Conservation (phyloP, 2,113 vertebrate species). For the Ursus arctos region DNA sequence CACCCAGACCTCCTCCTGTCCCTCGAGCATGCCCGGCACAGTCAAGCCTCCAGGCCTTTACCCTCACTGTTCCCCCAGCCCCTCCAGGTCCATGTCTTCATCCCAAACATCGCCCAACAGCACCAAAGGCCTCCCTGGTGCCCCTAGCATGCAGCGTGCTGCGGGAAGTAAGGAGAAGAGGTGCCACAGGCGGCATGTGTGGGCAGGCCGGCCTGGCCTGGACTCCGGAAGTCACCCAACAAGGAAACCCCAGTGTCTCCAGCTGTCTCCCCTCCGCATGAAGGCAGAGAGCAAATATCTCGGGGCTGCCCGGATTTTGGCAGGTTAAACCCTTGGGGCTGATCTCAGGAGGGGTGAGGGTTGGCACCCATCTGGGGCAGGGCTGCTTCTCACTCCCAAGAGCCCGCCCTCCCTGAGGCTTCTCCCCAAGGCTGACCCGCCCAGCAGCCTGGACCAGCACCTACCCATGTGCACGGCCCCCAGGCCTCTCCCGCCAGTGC, state of each 20-base stretch:
- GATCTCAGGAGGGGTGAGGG: neutral
- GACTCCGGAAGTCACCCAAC: neutral
- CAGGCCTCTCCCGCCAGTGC: neutral
- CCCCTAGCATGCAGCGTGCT: fast-evolving
- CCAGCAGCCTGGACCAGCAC: neutral
- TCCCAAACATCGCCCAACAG: neutral
- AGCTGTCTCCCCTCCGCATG: neutral
- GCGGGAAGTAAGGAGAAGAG: neutral
- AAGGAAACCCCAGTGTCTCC: neutral
- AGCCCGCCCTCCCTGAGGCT: neutral
- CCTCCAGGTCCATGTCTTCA: neutral
- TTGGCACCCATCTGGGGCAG: neutral
- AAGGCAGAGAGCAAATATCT: neutral
- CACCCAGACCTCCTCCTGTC: neutral
- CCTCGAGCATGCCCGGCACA: too few relatives aligned
- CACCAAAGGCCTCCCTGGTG: neutral
- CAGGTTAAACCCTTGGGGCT: neutral
- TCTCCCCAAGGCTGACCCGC: neutral
- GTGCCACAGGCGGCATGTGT: neutral
- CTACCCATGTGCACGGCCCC: neutral
- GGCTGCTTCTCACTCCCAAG: neutral
- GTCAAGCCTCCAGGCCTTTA: neutral
- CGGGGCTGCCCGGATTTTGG: neutral
- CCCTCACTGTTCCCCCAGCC: neutral
- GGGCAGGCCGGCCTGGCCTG: neutral